A percentile compares a stretch with the other conserved stretches of the same genome.
phyloP scores from a whole-genome alignment of 2,797 vertebrate species.

The Acrocephalus scirpaceus region DNA sequence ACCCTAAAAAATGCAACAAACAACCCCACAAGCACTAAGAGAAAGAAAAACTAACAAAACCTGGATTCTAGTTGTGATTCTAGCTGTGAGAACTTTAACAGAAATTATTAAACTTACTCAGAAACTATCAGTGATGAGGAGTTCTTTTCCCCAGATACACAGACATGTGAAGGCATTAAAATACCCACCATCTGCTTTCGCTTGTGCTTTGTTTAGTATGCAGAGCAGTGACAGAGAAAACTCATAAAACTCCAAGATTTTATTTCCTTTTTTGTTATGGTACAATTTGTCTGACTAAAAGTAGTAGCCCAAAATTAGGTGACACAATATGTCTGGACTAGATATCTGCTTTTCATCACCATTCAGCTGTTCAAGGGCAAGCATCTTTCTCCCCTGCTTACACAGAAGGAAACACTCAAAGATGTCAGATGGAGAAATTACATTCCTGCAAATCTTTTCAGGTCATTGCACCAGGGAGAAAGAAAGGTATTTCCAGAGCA shows the following conservation, averaged over 20 bases:
- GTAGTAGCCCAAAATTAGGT: neutral
- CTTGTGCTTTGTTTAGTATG: neutral
- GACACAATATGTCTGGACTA: neutral
- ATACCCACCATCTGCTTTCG: constrained; percentile 23
- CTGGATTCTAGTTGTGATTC: neutral
- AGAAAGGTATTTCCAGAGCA: neutral
- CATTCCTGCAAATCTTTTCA: neutral
- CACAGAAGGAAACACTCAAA: neutral
- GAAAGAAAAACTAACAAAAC: neutral
- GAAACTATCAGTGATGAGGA: neutral
- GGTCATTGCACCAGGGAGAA: neutral
- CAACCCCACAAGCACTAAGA: neutral
- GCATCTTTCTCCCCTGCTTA: neutral
- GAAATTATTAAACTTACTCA: constrained; percentile 1
- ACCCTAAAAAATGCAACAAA: neutral
- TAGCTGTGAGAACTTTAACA: neutral
- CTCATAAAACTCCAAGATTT: neutral
- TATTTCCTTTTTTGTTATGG: neutral
- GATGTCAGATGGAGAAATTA: neutral
- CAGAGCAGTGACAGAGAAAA: neutral
- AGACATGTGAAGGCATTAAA: constrained; percentile 3
- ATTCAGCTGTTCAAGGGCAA: neutral
- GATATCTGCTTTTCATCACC: neutral
- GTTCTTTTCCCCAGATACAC: neutral
- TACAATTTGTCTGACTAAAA: neutral